Percentiles rank a stretch among this genome's conserved stretches.
phyloP scores from a whole-genome alignment of 1,140 invertebrate genomes.

The Pseudoatta argentina region DNA sequence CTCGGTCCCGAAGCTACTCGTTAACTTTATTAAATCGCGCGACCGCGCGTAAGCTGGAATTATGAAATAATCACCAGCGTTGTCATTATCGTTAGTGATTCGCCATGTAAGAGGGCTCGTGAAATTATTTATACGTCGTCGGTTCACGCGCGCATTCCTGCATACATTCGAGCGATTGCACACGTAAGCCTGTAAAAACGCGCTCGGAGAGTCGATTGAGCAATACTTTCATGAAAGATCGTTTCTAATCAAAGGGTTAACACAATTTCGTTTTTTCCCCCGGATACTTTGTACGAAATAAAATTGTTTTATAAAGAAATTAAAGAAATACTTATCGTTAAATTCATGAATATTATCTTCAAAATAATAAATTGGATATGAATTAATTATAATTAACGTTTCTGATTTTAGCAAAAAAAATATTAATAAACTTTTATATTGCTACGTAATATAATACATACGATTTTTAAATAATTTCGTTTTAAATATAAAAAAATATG shows the following conservation, averaged over 20 bases:
- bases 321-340: background rate
- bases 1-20: slow-evolving; percentile 28
- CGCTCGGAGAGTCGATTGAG: slow-evolving; percentile 31
- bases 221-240: background rate
- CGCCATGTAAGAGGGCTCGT: slow-evolving; percentile 25
- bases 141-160: slow-evolving; percentile 13
- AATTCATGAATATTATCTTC: background rate
- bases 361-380: too few relatives aligned
- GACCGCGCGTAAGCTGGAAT: slow-evolving; percentile 65
- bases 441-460: background rate
- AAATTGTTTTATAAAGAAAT: background rate
- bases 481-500: background rate
- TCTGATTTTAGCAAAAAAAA: background rate
- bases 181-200: slow-evolving; percentile 29
- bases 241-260: background rate
- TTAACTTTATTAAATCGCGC: slow-evolving; percentile 73
- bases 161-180: background rate
- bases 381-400: too few relatives aligned
- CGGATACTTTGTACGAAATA: too few relatives aligned
- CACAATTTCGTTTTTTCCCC: background rate
- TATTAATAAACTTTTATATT: background rate
- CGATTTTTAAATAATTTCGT: background rate
- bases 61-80: slow-evolving; percentile 67
- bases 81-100: slow-evolving; percentile 42
- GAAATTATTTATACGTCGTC: slow-evolving; percentile 57